These are phyloP conservation scores for Aleiodes sp. DNA, from an alignment of 1,140 invertebrate species.

Conservation along the genomic window DNA sequence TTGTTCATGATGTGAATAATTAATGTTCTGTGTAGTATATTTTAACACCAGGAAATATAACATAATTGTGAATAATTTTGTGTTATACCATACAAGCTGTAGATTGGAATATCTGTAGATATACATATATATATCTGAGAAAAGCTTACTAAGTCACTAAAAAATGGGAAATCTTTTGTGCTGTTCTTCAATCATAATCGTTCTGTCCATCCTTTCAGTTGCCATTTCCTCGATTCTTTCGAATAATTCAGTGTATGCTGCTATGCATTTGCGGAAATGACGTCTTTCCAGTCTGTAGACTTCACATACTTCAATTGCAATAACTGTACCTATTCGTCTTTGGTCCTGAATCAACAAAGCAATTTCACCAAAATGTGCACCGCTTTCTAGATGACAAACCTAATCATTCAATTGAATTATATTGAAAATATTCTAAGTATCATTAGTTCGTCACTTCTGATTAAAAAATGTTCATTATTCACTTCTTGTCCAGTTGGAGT, in stretches of 20 bases:
- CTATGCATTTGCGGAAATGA: conserved; percentile 64
- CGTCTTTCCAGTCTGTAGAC: conserved; percentile 60
- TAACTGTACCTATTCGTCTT: conserved; percentile 56
- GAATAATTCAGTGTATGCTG: conserved; percentile 51
- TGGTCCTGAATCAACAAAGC: conserved; percentile 60
- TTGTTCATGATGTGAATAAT: background rate
- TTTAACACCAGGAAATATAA: background rate
- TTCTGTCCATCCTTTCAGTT: conserved; percentile 52
- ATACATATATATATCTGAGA: too few relatives aligned
- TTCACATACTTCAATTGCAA: conserved; percentile 59
- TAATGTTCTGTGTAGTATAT: background rate
- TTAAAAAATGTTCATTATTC: too few relatives aligned
- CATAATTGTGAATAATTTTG: background rate
- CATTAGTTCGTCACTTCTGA: too few relatives aligned
- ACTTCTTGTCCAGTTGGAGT: conserved; percentile 70
- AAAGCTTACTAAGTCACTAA: background rate
- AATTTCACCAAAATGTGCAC: conserved; percentile 67
- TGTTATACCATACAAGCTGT: too few relatives aligned
- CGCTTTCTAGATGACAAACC: conserved; percentile 68
- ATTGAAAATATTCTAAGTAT: conserved; percentile 10
- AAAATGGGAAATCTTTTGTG: conserved; percentile 46
- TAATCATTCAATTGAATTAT: conserved; percentile 36
- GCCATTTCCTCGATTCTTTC: conserved; percentile 55
- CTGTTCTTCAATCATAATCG: conserved; percentile 53
- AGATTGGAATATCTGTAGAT: too few relatives aligned